phyloP scores from a whole-genome alignment of 2,888 invertebrate species.

The Andrena camellia region DNA sequence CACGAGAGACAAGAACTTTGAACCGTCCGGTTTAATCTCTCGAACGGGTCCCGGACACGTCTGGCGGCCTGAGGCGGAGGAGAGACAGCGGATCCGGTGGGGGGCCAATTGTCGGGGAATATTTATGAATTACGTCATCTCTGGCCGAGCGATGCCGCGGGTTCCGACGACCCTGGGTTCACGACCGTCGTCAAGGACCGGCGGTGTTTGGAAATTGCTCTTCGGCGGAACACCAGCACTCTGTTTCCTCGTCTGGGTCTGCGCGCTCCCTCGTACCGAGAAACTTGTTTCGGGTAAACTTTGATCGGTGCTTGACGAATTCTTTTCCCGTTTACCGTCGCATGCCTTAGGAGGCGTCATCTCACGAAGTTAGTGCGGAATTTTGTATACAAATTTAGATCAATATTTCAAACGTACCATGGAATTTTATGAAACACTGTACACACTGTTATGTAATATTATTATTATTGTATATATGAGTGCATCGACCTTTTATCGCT shows the following conservation, averaged over 20 bases:
- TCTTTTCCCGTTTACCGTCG: not conserved
- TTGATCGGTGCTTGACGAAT: not conserved
- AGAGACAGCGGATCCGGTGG: conserved; percentile 34
- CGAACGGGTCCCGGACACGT: conserved; percentile 59
- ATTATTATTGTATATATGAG: no score
- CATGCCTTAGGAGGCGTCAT: no score
- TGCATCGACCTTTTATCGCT: no score
- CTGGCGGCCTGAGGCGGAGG: conserved; percentile 9
- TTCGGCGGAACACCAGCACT: not conserved
- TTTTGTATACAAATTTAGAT: no score
- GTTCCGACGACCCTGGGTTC: conserved; percentile 40
- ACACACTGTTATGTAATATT: no score
- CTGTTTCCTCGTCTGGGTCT: not conserved
- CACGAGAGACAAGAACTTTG: conserved; percentile 75
- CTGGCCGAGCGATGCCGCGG: conserved; percentile 19
- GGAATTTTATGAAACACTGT: no score
- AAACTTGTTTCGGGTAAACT: not conserved
- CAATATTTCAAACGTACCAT: no score
- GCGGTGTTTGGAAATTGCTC: conserved; percentile 2
- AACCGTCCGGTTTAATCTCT: conserved; percentile 75
- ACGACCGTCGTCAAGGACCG: conserved; percentile 10
- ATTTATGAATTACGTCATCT: conserved; percentile 66
- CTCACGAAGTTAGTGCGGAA: no score
- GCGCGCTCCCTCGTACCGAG: not conserved
- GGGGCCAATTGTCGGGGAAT: conserved; percentile 54